These are phyloP conservation scores for Microtus agrestis DNA, from an alignment of 2,797 vertebrate genomes.

Conservation along the genomic window DNA sequence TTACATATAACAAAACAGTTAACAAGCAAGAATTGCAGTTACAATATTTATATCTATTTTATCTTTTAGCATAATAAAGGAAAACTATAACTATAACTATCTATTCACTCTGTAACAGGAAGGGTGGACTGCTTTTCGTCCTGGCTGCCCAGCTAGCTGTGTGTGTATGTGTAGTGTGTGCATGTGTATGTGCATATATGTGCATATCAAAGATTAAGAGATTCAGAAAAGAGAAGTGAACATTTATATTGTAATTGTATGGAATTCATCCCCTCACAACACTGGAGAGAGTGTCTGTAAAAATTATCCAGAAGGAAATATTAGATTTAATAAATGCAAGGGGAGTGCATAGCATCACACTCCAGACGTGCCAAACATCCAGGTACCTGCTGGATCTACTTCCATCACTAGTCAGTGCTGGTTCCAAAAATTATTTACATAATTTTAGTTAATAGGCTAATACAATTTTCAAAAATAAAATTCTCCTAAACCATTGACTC, in stretches of 20 bases:
- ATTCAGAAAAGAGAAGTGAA: not conserved
- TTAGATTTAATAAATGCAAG: not conserved
- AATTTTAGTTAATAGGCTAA: not conserved
- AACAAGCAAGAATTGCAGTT: too few relatives aligned
- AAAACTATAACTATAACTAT: too few relatives aligned
- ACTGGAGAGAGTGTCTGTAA: not conserved
- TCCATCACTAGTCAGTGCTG: not conserved
- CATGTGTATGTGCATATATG: not conserved
- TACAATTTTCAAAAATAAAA: not conserved
- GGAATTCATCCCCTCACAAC: not conserved
- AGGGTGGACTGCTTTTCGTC: too few relatives aligned
- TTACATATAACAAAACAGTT: too few relatives aligned
- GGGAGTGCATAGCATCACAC: not conserved
- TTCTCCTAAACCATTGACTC: too few relatives aligned
- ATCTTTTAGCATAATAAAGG: too few relatives aligned
- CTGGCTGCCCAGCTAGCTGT: too few relatives aligned
- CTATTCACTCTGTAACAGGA: too few relatives aligned
- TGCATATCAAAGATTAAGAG: not conserved
- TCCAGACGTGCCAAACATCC: not conserved
- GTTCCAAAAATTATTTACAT: not conserved
- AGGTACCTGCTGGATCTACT: not conserved
- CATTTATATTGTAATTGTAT: not conserved
- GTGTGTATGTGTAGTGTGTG: too few relatives aligned
- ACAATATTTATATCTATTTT: too few relatives aligned
- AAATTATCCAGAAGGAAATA: not conserved